phyloP scores from a whole-genome alignment of 2,113 vertebrate genomes.

The Pholis gunnellus region DNA sequence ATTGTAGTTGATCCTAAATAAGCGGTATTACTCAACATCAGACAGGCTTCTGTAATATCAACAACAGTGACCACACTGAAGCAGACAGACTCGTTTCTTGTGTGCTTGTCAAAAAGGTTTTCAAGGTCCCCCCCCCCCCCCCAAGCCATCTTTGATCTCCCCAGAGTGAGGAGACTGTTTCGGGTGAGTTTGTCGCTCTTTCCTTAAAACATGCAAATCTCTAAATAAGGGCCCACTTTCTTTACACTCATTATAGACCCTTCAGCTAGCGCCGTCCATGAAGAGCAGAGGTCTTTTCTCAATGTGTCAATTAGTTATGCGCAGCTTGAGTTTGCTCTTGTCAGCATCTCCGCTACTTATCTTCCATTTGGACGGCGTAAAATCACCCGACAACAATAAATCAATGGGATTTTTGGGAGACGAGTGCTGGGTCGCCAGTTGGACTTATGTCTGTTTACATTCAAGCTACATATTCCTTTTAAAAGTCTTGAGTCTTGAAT shows the following conservation, averaged over 20 bases:
- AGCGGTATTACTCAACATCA: constrained; percentile 15
- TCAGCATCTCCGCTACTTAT: constrained; percentile 58
- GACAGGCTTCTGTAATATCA: constrained; percentile 5
- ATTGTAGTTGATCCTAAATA: constrained; percentile 13
- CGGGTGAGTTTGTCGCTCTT: constrained; percentile 43
- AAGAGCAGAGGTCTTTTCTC: constrained; percentile 38
- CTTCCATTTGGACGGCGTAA: constrained; percentile 42
- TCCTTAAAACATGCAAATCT: constrained; percentile 73
- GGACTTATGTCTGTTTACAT: constrained; percentile 41
- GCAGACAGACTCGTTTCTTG: constrained; percentile 59
- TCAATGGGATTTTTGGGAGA: constrained; percentile 35
- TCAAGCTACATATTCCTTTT: not conserved
- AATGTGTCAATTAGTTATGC: constrained; percentile 41
- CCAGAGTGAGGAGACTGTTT: constrained; percentile 1
- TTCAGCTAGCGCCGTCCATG: not conserved
- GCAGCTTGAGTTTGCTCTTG: constrained; percentile 39
- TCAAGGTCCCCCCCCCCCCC: constrained; percentile 62
- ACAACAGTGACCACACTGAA: constrained; percentile 45
- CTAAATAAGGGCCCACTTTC: constrained; percentile 16
- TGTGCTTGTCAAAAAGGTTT: constrained; percentile 64
- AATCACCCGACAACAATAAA: constrained; percentile 58
- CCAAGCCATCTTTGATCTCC: constrained; percentile 62
- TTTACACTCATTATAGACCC: constrained; percentile 21
- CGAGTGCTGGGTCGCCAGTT: constrained; percentile 24
- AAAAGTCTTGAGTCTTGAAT: not conserved